Base-by-base conservation (phyloP, 2,797 vertebrate species). In the Labroides dimidiatus region DNA sequence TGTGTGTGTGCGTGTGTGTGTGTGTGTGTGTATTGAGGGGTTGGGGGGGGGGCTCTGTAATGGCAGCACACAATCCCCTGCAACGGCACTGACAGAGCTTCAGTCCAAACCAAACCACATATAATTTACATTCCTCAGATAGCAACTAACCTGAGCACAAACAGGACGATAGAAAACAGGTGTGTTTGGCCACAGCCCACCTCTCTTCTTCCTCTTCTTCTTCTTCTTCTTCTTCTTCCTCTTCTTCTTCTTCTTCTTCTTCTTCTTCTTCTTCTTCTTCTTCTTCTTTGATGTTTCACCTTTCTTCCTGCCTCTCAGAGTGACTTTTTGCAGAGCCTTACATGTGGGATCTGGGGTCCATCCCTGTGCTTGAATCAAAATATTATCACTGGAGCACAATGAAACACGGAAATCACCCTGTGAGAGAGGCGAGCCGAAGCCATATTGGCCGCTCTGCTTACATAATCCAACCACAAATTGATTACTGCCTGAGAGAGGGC, bases 61-160 rank as follows among this genome's bases (percentile, higher is more conserved):
- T 77, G 73, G 76, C 21, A 77, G 72, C 59, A 65, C 80, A 67
- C 74, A 67, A 45, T 73, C 69, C 74, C 49, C 72, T 77, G 70
- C 70, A 79, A 74, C 63, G 78, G 81, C 64, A 52, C 69, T 77
- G 75, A 82, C 81, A 78, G 65, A 80, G 77, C 76, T 74, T 83
- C 85, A 77, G 75, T 73, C 74, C 74, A 69, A 89, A 90, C 80
- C 71, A 84, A 88, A 91, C 79, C 89, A 85, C 90, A 80, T 91
- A 83, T 91, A 93, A 93, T 95, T 94, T 93, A 91, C 91, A 94
- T 95, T 95, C 93, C 86, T 90, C 61, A 80, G 88, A 92, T 93
- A 82, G 86, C 91, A 80, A 87, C 91, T 86, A 90, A 93, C 89
- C 84, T 89, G 86, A 87, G 85, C 83, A 76, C 89, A 92, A 91